Evolutionary conservation across 2,888 invertebrate genomes (phyloP), one percentile per base, ranked within the genome.

Genomic region (Drosophila kuntzei): DNA sequence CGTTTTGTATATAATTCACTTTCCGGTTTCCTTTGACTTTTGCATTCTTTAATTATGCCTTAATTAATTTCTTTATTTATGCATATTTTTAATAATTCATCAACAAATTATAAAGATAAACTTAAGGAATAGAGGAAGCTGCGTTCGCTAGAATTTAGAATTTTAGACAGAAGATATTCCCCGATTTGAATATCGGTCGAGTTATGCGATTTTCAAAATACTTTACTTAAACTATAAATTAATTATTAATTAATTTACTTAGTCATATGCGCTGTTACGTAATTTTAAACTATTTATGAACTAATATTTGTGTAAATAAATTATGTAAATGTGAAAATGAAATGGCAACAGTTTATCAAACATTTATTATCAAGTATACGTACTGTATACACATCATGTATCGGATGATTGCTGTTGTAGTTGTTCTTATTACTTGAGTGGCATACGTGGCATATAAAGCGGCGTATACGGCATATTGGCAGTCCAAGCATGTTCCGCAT

Each of bases 231-330:
- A 58, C 54, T 64, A 37, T 60, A 79, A 81, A 54, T 71, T 79
- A 87, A 80, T 71, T 67, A 61, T 61, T 64, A 75, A 74, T 61
- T 76, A 87, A 81, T 82, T 61, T 81, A 82, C 82, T 89, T 87
- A 87, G 86, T 87, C 86, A 87, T 89, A 87, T 82, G 86, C 81
- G 89, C 86, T 86, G 86, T 86, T 89, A 86, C 85, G 87, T 89
- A 87, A 87, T 86, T 89, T 85, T 89, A 87, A 89, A 73, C 79
- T 87, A 87, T 87, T 87, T 87, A 87, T 87, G 89, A 89, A 85
- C 79, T 87, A 79, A 76, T 75, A 71, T 71, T 72, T 74, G 87
- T 87, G 86, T 87, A 87, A 89, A 88, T 88, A 82, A 88, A 88
- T 86, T 79, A 86, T 79, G 77, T 89, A 86, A 81, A 80, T 80